Percentiles rank a stretch among this genome's conserved stretches.
Conservation (phyloP, 2,888 invertebrate genomes). For the Trilocha varians region DNA sequence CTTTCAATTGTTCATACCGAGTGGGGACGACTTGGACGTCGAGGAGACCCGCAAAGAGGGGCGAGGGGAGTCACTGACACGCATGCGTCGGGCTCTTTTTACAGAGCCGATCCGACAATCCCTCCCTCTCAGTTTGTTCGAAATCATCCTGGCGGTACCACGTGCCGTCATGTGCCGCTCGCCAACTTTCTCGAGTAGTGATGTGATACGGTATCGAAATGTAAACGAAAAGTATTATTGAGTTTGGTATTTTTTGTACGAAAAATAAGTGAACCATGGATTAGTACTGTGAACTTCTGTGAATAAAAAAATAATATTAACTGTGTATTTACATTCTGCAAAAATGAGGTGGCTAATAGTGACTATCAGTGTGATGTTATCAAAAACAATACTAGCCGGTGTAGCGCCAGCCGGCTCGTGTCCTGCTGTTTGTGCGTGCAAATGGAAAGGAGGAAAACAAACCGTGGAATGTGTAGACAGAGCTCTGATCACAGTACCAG, state of each 20-base stretch:
- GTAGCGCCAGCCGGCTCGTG: constrained; percentile 75
- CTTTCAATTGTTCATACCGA: constrained; percentile 62
- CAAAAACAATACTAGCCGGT: constrained; percentile 52
- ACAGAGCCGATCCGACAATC: constrained; percentile 56
- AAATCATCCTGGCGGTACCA: constrained; percentile 55
- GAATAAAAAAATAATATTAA: constrained; percentile 16
- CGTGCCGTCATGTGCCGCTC: constrained; percentile 77
- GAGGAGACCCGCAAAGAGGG: constrained; percentile 70
- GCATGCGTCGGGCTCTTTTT: constrained; percentile 63
- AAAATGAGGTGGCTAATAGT: constrained; percentile 67
- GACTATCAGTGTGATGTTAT: constrained; percentile 60
- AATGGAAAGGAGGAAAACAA: constrained; percentile 95
- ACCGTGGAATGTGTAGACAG: constrained; percentile 92
- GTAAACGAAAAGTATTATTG: constrained; percentile 32
- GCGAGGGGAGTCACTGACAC: constrained; percentile 56
- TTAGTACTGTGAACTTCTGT: constrained; percentile 25
- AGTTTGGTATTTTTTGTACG: constrained; percentile 26
- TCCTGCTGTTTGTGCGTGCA: constrained; percentile 87
- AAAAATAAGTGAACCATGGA: constrained; percentile 13
- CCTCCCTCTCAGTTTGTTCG: constrained; percentile 66
- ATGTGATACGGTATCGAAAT: constrained; percentile 66
- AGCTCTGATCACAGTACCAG: constrained; percentile 87
- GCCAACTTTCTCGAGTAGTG: constrained; percentile 71
- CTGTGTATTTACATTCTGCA: constrained; percentile 14
- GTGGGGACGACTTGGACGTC: constrained; percentile 56